Evolutionary conservation across 2,113 vertebrate species (phyloP).

Genomic region (Pterophyllum scalare): DNA sequence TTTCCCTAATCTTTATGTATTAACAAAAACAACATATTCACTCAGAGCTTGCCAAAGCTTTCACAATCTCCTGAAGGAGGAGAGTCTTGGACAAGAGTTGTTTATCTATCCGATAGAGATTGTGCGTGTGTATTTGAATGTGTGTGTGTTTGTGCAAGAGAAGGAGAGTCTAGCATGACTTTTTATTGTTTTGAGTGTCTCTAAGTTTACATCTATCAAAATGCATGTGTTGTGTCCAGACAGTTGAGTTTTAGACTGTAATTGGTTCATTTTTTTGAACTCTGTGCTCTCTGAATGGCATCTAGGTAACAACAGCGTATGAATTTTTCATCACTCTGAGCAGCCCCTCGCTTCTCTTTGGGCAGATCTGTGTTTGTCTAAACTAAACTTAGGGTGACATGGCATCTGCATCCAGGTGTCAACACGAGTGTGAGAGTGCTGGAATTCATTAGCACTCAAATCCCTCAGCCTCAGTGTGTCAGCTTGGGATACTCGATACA

Average conservation of each 20-base stretch:
- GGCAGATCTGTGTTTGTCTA: conserved; percentile 65
- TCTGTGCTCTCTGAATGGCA: conserved; percentile 90
- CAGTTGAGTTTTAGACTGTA: conserved; percentile 86
- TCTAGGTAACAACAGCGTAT: conserved; percentile 90
- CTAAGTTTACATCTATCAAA: conserved; percentile 60
- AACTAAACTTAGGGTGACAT: conserved; percentile 67
- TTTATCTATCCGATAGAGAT: conserved; percentile 68
- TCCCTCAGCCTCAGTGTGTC: conserved; percentile 36
- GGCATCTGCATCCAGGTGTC: conserved; percentile 64
- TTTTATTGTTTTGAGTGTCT: conserved; percentile 56
- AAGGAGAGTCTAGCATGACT: conserved; percentile 20
- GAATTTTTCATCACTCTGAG: conserved; percentile 90
- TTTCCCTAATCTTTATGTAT: conserved; percentile 82
- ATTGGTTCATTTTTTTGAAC: conserved; percentile 93
- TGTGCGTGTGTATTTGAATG: conserved; percentile 15
- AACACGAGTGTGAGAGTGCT: conserved; percentile 39
- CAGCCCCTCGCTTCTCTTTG: conserved; percentile 37
- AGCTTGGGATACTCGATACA: conserved; percentile 37
- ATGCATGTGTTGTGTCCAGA: conserved; percentile 68
- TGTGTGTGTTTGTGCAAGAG: background rate
- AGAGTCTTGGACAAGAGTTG: conserved; percentile 72
- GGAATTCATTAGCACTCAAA: conserved; percentile 55
- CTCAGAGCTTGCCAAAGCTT: conserved; percentile 76
- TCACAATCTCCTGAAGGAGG: conserved; percentile 73
- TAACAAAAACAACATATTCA: conserved; percentile 82